Evolutionary conservation across 2,888 invertebrate species (phyloP).

Genomic region (Tetragonula carbonaria): DNA sequence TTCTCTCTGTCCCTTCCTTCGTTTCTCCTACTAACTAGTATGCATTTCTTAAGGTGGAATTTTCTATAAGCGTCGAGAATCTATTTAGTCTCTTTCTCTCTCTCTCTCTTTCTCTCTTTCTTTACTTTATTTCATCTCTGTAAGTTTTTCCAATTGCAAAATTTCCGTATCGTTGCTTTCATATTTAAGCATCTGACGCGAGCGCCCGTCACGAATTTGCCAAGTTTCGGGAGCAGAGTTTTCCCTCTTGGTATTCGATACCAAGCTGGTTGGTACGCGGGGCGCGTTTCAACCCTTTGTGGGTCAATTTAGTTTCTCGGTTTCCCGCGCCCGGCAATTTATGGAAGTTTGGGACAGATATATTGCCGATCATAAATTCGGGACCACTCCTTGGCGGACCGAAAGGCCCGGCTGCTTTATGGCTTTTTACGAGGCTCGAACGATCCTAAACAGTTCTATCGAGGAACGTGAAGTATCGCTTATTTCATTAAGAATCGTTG

Average conservation of each 20-base stretch:
- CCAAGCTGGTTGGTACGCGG: neutral
- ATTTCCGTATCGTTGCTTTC: too few species aligned
- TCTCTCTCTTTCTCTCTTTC: too few species aligned
- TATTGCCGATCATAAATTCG: conserved; percentile 43
- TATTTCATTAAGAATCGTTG: conserved; percentile 27
- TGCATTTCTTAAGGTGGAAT: neutral
- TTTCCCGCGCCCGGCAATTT: conserved; percentile 23
- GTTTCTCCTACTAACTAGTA: neutral
- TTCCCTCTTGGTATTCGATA: neutral
- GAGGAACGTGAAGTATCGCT: conserved; percentile 26
- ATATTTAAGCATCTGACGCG: too few species aligned
- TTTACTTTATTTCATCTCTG: too few species aligned
- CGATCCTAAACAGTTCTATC: conserved; percentile 27
- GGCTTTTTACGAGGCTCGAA: conserved; percentile 26
- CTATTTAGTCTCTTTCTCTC: neutral
- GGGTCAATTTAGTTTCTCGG: conserved; percentile 30
- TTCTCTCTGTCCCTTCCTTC: neutral
- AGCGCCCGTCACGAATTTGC: too few species aligned
- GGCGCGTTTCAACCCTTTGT: neutral
- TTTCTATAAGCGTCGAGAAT: too few species aligned
- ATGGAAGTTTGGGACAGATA: conserved; percentile 29
- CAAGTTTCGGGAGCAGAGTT: neutral
- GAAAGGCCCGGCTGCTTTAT: conserved; percentile 36
- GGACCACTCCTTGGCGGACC: conserved; percentile 34
- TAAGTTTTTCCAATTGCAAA: too few species aligned